phyloP scores from a whole-genome alignment of 2,113 vertebrate genomes.

The Brachyhypopomus gauderio region DNA sequence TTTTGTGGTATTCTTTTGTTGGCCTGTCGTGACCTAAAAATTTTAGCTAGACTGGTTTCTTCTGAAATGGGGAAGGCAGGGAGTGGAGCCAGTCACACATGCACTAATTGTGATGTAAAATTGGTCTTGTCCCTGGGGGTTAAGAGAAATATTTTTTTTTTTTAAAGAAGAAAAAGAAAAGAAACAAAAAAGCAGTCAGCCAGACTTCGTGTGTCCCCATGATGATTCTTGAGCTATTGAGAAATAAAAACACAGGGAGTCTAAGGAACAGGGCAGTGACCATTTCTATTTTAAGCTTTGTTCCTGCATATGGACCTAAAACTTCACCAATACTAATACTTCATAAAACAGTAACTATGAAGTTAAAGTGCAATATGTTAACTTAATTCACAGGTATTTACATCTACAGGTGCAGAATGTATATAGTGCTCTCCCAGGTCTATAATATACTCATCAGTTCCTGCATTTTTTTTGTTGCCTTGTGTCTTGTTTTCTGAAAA shows the following conservation, averaged over 20 bases:
- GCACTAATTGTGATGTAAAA: constrained; percentile 56
- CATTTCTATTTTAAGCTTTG: no score
- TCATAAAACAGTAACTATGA: not conserved
- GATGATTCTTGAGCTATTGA: constrained; percentile 37
- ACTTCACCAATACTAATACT: no score
- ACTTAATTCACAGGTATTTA: no score
- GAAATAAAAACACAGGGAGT: constrained; percentile 8
- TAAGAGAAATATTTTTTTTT: no score
- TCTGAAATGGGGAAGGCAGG: constrained; percentile 45
- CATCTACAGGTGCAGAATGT: no score
- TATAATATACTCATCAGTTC: no score
- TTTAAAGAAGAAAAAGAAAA: constrained; percentile 52
- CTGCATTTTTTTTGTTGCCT: no score
- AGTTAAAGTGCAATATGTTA: not conserved
- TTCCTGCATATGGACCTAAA: no score
- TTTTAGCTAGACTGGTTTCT: constrained; percentile 41
- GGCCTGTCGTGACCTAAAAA: constrained; percentile 32
- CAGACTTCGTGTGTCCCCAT: constrained; percentile 41
- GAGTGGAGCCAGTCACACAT: constrained; percentile 56
- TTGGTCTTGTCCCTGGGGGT: constrained; percentile 61
- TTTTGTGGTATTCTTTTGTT: constrained; percentile 9
- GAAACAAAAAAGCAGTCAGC: constrained; percentile 39
- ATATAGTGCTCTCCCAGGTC: no score
- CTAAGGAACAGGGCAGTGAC: no score
- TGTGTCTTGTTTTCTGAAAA: no score